Percentiles rank a stretch among this genome's conserved stretches.
Evolutionary conservation across 2,888 invertebrate species (phyloP).

Genomic region (Clostera curtula): DNA sequence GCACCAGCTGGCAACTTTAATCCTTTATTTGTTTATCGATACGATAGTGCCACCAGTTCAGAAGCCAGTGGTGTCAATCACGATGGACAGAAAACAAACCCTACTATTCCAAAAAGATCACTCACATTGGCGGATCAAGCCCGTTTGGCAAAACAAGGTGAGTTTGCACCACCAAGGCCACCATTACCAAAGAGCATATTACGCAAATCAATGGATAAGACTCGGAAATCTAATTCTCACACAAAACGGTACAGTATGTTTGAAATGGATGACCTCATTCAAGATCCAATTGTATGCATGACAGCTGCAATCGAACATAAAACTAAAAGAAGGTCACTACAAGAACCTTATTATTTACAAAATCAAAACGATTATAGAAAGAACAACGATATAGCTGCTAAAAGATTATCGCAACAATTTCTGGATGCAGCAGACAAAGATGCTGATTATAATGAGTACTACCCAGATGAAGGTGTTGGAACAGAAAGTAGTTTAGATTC

Average conservation of each 20-base stretch:
- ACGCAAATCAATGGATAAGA: slow-evolving; percentile 76
- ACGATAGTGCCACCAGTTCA: slow-evolving; percentile 84
- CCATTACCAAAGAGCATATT: slow-evolving; percentile 84
- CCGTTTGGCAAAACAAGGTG: slow-evolving; percentile 57
- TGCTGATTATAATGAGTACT: slow-evolving; percentile 69
- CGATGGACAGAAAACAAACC: slow-evolving; percentile 62
- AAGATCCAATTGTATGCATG: slow-evolving; percentile 63
- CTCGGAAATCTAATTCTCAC: slow-evolving; percentile 64
- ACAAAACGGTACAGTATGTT: slow-evolving; percentile 87
- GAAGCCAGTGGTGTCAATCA: slow-evolving; percentile 81
- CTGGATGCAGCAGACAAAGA: slow-evolving; percentile 71
- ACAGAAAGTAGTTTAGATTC: slow-evolving; percentile 76
- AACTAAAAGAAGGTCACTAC: slow-evolving; percentile 82
- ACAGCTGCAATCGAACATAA: slow-evolving; percentile 65
- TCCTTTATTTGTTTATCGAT: slow-evolving; percentile 87
- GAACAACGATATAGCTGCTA: slow-evolving; percentile 70
- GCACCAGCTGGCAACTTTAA: slow-evolving; percentile 76
- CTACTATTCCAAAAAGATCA: slow-evolving; percentile 80
- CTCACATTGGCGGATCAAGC: slow-evolving; percentile 76
- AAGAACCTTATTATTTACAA: slow-evolving; percentile 80
- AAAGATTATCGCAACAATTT: slow-evolving; percentile 67
- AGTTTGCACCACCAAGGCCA: slow-evolving; percentile 79
- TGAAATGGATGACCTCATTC: slow-evolving; percentile 78
- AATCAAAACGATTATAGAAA: slow-evolving; percentile 70
- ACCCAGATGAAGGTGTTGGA: slow-evolving; percentile 78